These are phyloP conservation scores for Apeltes quadracus DNA, from an alignment of 2,113 vertebrate genomes.

Conservation along the genomic window DNA sequence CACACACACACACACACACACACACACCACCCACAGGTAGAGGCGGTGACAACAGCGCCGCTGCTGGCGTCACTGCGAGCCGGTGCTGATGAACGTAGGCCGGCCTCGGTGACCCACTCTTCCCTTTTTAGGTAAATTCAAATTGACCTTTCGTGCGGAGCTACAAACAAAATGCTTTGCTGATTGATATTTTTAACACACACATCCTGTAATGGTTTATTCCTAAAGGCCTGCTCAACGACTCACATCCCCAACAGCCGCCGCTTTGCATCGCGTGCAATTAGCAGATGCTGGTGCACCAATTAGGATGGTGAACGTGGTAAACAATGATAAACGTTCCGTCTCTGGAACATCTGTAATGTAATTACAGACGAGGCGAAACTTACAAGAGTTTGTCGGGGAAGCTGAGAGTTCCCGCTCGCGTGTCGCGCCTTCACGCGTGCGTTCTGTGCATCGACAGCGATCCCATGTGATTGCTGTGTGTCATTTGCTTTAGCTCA, in stretches of 20 bases:
- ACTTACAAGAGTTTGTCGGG: no score
- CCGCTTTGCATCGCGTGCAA: background rate
- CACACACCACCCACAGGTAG: conserved; percentile 66
- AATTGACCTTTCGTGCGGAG: background rate
- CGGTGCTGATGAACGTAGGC: conserved; percentile 50
- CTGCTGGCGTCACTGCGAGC: conserved; percentile 65
- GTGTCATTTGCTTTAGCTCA: background rate
- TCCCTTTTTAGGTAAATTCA: background rate
- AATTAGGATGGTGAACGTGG: background rate
- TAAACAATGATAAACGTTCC: background rate
- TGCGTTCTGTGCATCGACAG: background rate
- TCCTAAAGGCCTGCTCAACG: background rate
- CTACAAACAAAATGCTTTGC: background rate
- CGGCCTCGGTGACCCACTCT: background rate
- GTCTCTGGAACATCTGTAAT: no score
- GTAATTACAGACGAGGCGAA: no score
- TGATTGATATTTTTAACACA: background rate
- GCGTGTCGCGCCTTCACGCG: no score
- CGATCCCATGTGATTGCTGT: background rate
- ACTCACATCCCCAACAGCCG: background rate
- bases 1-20: conserved; percentile 18
- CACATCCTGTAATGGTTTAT: background rate
- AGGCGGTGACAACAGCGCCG: conserved; percentile 61
- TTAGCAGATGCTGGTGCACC: background rate
- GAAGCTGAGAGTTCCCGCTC: no score